Evolutionary conservation across 2,888 invertebrate genomes (phyloP), one percentile per base, ranked within the genome.

Genomic region (Matsumyia berberina): DNA sequence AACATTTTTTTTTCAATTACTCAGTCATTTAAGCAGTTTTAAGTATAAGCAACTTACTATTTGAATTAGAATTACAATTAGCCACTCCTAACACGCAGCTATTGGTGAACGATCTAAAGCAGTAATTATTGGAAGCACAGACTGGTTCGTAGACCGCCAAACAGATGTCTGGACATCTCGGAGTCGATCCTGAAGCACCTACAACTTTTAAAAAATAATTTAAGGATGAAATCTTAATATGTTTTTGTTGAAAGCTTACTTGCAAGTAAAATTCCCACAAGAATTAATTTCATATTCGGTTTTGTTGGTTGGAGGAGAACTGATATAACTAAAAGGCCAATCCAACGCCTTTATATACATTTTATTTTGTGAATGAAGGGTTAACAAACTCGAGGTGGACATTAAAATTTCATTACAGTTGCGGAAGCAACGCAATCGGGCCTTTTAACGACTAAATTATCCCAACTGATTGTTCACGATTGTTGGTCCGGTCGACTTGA

Each of bases 111-210:
- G 9, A 8, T 33, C 66, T 46, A 17, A 82, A 37, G 24, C 70
- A 72, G 0, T 31, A n/a, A 11, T 64, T 58, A 24, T 77, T 77
- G 5, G 77, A 51, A 2, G 64, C 81, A 8, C 81, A 82, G 6
- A 82, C 81, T 33, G 81, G 81, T 29, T 74, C 35, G 35, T 46
- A 74, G 0, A 37, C 11, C 11, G 44, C 53, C 2, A 37, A 0
- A 11, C 81, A 82, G 9, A 9, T 7, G 15, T 35, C 29, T 19
- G 64, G 70, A 51, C 77, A 77, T 11, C n/a, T 24, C 15, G 39
- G 12, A 9, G 42, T 33, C 9, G 31, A 44, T 31, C n/a, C 6
- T 9, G 6, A 11, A 5, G 15, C 62, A 62, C 24, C 29, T n/a
- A 60, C 5, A 12, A 24, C 42, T 60, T 17, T 11, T 37, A 37